Percentiles rank a stretch among this genome's conserved stretches.
Evolutionary conservation across 1,140 invertebrate genomes (phyloP).

Genomic region (Scaptodrosophila lebanonensis): DNA sequence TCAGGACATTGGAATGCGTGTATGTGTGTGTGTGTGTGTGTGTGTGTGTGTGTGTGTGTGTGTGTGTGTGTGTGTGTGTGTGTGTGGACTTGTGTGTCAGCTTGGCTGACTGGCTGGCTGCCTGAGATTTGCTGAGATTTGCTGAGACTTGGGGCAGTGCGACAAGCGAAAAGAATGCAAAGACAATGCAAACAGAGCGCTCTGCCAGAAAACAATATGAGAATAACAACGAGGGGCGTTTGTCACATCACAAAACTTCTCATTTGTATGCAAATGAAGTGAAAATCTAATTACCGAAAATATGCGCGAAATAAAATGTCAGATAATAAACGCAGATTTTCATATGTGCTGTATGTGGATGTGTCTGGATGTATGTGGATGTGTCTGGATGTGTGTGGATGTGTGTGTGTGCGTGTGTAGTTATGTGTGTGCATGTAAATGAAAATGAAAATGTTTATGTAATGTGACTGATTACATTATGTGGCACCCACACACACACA

Average conservation of each 20-base stretch:
- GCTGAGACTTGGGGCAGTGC: background rate
- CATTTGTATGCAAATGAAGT: constrained; percentile 70
- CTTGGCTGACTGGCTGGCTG: background rate
- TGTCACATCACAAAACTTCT: constrained; percentile 13
- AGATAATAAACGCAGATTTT: constrained; percentile 14
- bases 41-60: background rate
- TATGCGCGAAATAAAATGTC: constrained; percentile 51
- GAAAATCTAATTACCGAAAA: constrained; percentile 68
- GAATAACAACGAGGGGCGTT: too few species aligned
- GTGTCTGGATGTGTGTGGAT: background rate
- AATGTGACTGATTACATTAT: constrained; percentile 68
- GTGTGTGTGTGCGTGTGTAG: background rate
- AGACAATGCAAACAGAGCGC: too few species aligned
- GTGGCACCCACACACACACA: constrained; percentile 16
- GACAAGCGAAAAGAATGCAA: too few species aligned
- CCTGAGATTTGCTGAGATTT: background rate
- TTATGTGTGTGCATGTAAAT: constrained; percentile 3
- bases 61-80: constrained; percentile 13
- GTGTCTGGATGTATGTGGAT: background rate
- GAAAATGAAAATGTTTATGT: constrained; percentile 15
- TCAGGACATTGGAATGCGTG: too few species aligned
- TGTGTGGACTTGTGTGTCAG: constrained; percentile 16
- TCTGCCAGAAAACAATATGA: too few species aligned
- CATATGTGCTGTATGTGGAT: too few species aligned
- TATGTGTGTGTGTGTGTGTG: constrained; percentile 17